Conservation (phyloP, 2,888 invertebrate genomes). For the Coleophora deauratella region DNA sequence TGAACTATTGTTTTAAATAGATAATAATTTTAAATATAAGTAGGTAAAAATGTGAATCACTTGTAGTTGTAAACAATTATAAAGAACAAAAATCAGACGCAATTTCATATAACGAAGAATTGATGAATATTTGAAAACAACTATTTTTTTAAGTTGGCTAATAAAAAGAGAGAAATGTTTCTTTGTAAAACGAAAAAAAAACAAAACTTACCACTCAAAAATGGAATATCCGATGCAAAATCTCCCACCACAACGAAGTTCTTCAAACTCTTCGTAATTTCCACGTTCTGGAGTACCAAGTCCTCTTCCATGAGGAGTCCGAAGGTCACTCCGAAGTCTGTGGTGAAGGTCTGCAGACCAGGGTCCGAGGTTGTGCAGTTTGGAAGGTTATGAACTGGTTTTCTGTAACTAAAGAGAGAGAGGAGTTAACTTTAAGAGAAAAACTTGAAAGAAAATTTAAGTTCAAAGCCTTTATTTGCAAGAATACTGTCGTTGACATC, state of each 20-base stretch:
- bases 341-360: slow-evolving; percentile 30
- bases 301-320: slow-evolving; percentile 48
- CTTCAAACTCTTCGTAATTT: slow-evolving; percentile 24
- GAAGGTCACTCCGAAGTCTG: slow-evolving; percentile 55
- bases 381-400: slow-evolving; percentile 27
- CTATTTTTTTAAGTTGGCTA: too few species aligned
- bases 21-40: too few species aligned
- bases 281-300: slow-evolving; percentile 28
- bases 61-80: too few species aligned
- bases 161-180: background rate
- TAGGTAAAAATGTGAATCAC: too few species aligned
- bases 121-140: too few species aligned
- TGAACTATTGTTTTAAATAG: too few species aligned
- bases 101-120: too few species aligned
- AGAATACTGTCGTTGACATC: too few species aligned
- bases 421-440: too few species aligned
- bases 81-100: too few species aligned
- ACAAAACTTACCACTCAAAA: slow-evolving; percentile 35
- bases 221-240: slow-evolving; percentile 25
- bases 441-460: too few species aligned
- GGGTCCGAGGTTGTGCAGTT: slow-evolving; percentile 31
- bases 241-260: slow-evolving; percentile 40
- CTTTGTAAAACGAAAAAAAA: background rate
- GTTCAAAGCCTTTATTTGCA: too few species aligned
- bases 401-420: slow-evolving; percentile 43